Conservation (phyloP, 2,888 invertebrate species). For the Drosophila imparisetae region DNA sequence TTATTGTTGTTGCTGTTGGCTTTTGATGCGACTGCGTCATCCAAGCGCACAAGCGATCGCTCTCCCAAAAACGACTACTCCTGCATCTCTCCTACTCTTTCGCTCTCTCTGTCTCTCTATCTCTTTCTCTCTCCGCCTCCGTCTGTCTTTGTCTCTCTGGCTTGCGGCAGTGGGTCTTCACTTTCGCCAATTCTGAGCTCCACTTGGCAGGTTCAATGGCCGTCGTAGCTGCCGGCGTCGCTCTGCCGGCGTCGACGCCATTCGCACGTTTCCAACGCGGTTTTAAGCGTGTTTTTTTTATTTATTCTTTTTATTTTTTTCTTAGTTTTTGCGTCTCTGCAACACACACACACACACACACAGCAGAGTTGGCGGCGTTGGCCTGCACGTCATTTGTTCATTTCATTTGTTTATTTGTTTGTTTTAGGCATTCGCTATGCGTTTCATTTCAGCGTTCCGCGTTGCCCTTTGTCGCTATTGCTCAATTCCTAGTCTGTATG, state of each 20-base stretch:
- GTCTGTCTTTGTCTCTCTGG: constrained; percentile 42
- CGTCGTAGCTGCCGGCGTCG: constrained; percentile 35
- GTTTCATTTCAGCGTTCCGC: constrained; percentile 46
- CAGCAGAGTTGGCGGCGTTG: constrained; percentile 3
- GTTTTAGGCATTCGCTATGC: constrained; percentile 38
- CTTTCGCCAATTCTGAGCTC: constrained; percentile 82
- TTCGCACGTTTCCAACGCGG: constrained; percentile 73
- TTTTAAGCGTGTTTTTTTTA: constrained; percentile 35
- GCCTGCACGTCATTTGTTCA: constrained; percentile 36
- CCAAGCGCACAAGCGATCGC: constrained; percentile 29
- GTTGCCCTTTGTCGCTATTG: constrained; percentile 21
- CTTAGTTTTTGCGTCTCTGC: constrained; percentile 23
- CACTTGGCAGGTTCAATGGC: constrained; percentile 78
- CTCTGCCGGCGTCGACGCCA: constrained; percentile 55
- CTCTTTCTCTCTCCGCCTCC: constrained; percentile 3
- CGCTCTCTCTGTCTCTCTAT: constrained; percentile 7
- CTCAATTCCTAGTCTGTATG: constrained; percentile 7
- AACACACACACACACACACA: constrained; percentile 1
- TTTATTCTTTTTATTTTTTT: constrained; percentile 31
- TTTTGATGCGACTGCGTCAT: constrained; percentile 73
- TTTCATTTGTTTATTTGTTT: constrained; percentile 50
- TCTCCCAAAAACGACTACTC: constrained; percentile 19
- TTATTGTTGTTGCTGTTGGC: constrained; percentile 58
- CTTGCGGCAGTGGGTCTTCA: constrained; percentile 82
- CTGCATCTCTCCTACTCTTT: constrained; percentile 5